Conservation (phyloP, 2,113 vertebrate genomes). For the Oncorhynchus kisutch region DNA sequence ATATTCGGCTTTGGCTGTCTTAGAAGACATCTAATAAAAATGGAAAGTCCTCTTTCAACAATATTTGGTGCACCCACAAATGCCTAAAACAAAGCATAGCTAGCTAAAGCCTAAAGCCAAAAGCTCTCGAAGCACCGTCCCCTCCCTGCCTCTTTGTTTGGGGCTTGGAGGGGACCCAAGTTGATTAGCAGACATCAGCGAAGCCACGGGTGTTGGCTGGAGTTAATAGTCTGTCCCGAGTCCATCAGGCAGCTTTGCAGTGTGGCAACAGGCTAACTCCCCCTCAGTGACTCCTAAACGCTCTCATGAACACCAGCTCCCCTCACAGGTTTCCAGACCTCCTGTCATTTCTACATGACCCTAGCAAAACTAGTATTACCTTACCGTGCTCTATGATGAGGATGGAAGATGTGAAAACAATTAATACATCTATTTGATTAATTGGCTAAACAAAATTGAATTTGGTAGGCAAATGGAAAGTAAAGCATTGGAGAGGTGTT, state of each 20-base stretch:
- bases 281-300: constrained; percentile 4
- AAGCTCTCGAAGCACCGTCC: not conserved
- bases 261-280: constrained; percentile 13
- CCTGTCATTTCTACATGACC: not conserved
- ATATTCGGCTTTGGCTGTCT: too few species aligned
- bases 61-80: too few species aligned
- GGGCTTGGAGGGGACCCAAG: constrained; percentile 36
- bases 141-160: not conserved
- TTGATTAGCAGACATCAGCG: constrained; percentile 37
- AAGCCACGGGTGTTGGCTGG: constrained; percentile 27
- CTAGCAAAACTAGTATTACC: too few species aligned
- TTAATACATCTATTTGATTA: too few species aligned
- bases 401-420: too few species aligned
- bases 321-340: not conserved
- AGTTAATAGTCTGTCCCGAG: constrained; percentile 49
- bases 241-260: constrained; percentile 33
- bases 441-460: too few species aligned
- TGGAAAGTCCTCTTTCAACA: too few species aligned
- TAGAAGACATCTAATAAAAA: too few species aligned
- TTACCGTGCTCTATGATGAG: too few species aligned
- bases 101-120: not conserved
- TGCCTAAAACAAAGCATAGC: not conserved
- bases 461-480: too few species aligned
- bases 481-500: too few species aligned
- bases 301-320: constrained; percentile 39